Evolutionary conservation across 2,113 vertebrate species (phyloP), one percentile per base, ranked within the genome.

Genomic region (Porphyrio hochstetteri): DNA sequence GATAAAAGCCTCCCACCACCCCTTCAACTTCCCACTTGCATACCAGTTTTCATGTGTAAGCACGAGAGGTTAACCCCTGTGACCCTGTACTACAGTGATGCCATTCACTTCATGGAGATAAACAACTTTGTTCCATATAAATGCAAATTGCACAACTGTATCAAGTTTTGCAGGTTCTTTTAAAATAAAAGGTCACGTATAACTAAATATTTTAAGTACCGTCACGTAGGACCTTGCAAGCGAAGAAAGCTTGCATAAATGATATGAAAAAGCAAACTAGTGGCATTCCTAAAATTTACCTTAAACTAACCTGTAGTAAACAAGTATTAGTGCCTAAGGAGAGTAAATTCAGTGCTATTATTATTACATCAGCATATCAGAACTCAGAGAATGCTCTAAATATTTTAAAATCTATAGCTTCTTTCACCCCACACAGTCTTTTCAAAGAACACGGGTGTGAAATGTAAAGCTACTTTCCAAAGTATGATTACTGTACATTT

Each of bases 21-120:
- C 91, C 48, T 77, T 91, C 75, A 78, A 2, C 78, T 89, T 84
- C 97, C 97, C 96, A 94, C 97, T 93, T 80, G 88, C 96, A 97
- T 97, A 96, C 86, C 86, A 89, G 57, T 75, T 87, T 82, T 84
- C 57, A n/a, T 50, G 24, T 42, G 52, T 67, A 92, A 93, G 82
- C 67, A 79, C 7, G 2, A 89, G 31, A 86, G 80, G 35, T 64
- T 90, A 96, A 74, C 52, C 36, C 53, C 16, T 71, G 44, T 2
- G 3, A 38, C 42, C 31, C 69, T 80, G 7, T 40, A 42, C 60
- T 57, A 56, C 56, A 95, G n/a, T 78, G 60, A 59, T 67, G 60
- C n/a, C 59, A 63, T 92, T 88, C 68, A 81, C 9, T 36, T 82
- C 25, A 75, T 31, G 77, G 64, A 91, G 25, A 36, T 70, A 80